Percentiles rank a stretch among this genome's conserved stretches.
These are phyloP conservation scores for Spheniscus mendiculus DNA, from an alignment of 2,113 vertebrate genomes.

Conservation along the genomic window DNA sequence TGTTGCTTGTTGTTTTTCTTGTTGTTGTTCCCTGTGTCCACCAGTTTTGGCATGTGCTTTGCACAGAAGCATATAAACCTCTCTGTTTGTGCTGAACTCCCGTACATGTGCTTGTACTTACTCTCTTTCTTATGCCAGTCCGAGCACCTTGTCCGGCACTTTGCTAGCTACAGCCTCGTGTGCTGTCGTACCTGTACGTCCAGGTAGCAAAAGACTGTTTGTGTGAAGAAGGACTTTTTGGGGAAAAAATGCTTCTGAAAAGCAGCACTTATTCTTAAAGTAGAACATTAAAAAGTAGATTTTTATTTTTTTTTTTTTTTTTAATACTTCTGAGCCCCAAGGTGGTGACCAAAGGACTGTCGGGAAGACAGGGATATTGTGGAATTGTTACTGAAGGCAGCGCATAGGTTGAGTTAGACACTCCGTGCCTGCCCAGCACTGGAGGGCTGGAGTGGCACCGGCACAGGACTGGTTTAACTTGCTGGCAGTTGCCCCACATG, in stretches of 20 bases:
- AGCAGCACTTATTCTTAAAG: neutral
- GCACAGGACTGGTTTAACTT: neutral
- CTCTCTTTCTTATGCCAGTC: neutral
- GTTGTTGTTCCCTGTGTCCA: neutral
- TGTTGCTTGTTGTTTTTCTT: neutral
- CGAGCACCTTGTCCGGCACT: neutral
- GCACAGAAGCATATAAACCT: neutral
- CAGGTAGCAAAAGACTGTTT: neutral
- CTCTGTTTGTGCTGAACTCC: neutral
- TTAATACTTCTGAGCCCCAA: neutral
- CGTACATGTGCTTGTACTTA: neutral
- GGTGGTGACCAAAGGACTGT: neutral
- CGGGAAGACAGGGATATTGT: neutral
- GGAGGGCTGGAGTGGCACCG: neutral
- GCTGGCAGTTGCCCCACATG: neutral
- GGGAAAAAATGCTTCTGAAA: neutral
- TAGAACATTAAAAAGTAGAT: neutral
- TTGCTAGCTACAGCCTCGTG: neutral
- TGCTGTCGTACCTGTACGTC: accelerated
- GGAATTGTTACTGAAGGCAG: neutral
- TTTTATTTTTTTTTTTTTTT: neutral
- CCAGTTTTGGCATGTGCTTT: neutral
- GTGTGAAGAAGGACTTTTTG: neutral
- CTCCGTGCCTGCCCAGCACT: neutral
- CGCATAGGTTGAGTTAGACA: accelerated